Conservation (phyloP, 2,888 invertebrate species). For the Lacanobia wlatinum region DNA sequence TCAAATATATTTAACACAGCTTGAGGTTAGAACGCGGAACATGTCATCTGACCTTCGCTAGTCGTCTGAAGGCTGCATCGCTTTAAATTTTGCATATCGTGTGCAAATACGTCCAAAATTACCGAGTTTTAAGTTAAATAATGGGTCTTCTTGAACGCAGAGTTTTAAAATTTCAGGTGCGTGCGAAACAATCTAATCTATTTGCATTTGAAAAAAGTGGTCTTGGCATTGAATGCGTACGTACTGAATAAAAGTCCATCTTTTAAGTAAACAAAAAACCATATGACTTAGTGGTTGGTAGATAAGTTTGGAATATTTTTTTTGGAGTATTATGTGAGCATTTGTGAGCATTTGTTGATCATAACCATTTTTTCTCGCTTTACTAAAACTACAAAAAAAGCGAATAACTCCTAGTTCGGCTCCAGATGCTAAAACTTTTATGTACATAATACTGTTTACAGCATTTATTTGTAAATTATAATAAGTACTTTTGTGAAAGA, state of each 20-base stretch:
- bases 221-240: background rate
- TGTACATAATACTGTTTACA: no score
- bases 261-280: no score
- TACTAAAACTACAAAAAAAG: no score
- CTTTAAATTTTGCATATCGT: constrained; percentile 60
- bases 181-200: background rate
- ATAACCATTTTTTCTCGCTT: no score
- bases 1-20: constrained; percentile 52
- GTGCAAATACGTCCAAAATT: constrained; percentile 47
- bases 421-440: no score
- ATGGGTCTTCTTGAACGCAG: constrained; percentile 10
- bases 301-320: no score
- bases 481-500: no score
- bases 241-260: background rate
- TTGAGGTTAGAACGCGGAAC: constrained; percentile 60
- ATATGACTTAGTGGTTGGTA: no score
- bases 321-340: no score
- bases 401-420: no score
- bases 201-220: background rate
- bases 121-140: constrained; percentile 35
- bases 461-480: no score
- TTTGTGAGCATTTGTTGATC: no score
- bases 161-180: constrained; percentile 8
- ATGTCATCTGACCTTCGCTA: constrained; percentile 46
- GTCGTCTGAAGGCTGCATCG: constrained; percentile 60